Evolutionary conservation across 2,888 invertebrate species (phyloP).

Genomic region (Ptychoptera albimana): DNA sequence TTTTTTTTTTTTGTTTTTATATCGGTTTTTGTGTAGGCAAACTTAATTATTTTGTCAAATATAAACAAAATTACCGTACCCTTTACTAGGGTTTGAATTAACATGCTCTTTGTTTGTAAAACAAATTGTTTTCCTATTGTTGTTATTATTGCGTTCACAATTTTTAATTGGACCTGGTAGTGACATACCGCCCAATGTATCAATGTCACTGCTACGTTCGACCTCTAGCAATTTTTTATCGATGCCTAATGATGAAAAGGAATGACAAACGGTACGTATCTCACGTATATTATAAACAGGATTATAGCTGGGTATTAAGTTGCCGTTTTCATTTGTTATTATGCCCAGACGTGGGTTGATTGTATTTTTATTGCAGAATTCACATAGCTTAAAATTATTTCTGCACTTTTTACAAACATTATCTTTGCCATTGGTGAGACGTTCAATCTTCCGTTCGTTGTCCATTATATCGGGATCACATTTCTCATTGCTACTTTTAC

Average conservation of each 20-base stretch:
- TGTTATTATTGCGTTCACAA: too few species aligned
- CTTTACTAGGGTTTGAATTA: too few species aligned
- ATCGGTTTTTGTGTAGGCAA: too few species aligned
- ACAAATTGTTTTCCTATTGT: too few species aligned
- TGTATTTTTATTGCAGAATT: slow-evolving; percentile 23
- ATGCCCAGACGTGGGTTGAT: slow-evolving; percentile 5
- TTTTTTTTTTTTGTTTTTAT: too few species aligned
- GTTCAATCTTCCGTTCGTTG: neutral
- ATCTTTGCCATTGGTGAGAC: slow-evolving; percentile 1
- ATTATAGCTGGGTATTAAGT: slow-evolving; percentile 16
- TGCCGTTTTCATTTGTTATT: slow-evolving; percentile 12
- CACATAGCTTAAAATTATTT: slow-evolving; percentile 22
- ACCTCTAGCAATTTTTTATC: slow-evolving; percentile 30
- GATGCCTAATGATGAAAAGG: slow-evolving; percentile 29
- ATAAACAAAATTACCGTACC: too few species aligned
- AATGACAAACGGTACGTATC: slow-evolving; percentile 27
- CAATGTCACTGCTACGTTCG: slow-evolving; percentile 17
- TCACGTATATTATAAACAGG: slow-evolving; percentile 31
- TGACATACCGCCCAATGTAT: too few species aligned
- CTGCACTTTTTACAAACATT: slow-evolving; percentile 18
- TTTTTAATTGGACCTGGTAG: too few species aligned
- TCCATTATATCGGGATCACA: neutral
- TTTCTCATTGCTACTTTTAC: neutral
- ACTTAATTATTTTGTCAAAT: too few species aligned
- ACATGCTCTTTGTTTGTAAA: too few species aligned